Evolutionary conservation across 2,888 invertebrate species (phyloP), one percentile per base, ranked within the genome.

Genomic region (Xanthia icteritia): DNA sequence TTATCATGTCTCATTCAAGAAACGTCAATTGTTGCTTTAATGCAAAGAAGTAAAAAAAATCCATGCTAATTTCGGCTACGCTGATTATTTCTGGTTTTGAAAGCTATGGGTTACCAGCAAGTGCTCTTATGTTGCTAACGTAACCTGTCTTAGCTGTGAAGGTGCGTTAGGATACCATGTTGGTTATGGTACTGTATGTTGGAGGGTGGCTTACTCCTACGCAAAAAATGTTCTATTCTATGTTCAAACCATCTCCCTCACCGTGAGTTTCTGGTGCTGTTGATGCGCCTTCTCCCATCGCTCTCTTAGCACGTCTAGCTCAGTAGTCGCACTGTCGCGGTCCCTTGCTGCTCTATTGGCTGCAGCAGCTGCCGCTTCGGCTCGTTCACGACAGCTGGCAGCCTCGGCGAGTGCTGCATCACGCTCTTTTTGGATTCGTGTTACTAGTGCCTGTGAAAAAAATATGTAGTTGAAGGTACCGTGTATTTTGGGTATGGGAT

Each of bases 241-340:
- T 11, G 15, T 31, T 67, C 15, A 23, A 39, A 6, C 0, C 0
- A n/a, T 51, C 6, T 13, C 0, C 3, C 83, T 84, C 56, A 98
- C 98, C 95, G 98, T 98, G 66, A 98, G 95, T 94, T 99, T 99
- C 94, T 98, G 98, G 89, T 98, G 98, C 89, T 98, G 97, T 89
- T 97, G 97, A 92, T 98, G 98, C 23, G 98, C 97, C 92, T 99
- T 99, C 92, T 99, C 99, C 97, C 98, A 98, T 92, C 99, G 96
- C 88, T 99, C 99, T 92, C 99, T 98, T 17, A 99, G 97, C 66
- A 99, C 97, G 76, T 99, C 99, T 85, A 98, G 96, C 95, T 99
- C 99, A 0, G 98, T 98, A 88, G 98, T 97, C 80, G 98, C 97
- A 83, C 98, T 98, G 91, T 99, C 99, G 86, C 98, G 97, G 89